A percentile compares a stretch with the other conserved stretches of the same genome.
phyloP scores from a whole-genome alignment of 2,113 vertebrate species.

The Hucho hucho region DNA sequence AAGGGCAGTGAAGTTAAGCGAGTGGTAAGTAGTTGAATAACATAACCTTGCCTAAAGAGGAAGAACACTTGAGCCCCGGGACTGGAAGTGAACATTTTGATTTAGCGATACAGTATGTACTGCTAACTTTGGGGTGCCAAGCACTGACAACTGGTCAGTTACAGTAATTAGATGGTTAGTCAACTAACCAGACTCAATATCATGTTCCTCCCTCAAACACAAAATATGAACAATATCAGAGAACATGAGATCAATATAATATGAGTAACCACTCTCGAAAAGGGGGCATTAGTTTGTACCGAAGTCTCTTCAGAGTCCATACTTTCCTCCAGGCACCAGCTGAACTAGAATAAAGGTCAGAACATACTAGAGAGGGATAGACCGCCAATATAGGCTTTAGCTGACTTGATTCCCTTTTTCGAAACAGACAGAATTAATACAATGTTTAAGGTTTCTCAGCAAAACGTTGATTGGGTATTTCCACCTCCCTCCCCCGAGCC shows the following conservation, averaged over 20 bases:
- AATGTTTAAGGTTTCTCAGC: constrained; percentile 47
- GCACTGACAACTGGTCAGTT: no score
- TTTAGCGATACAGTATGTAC: no score
- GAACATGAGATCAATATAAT: not conserved
- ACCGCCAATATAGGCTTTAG: not conserved
- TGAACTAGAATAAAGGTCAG: not conserved
- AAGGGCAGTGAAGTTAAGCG: no score
- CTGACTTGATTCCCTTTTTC: constrained; percentile 5
- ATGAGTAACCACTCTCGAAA: not conserved
- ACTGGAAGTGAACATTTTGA: not conserved
- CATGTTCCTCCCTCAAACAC: not conserved
- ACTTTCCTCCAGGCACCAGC: not conserved
- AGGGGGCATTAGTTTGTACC: not conserved
- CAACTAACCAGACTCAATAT: no score
- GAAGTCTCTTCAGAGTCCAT: not conserved
- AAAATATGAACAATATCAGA: not conserved
- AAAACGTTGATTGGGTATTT: constrained; percentile 47
- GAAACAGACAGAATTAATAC: constrained; percentile 14
- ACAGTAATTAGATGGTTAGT: no score
- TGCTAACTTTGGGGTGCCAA: no score
- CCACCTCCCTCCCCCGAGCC: constrained; percentile 55
- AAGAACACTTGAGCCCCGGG: not conserved
- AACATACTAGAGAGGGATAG: not conserved
- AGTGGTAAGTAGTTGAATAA: not conserved
- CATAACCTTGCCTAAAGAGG: no score